Conservation (phyloP, 2,888 invertebrate species). For the Apomyelois bistriatella region DNA sequence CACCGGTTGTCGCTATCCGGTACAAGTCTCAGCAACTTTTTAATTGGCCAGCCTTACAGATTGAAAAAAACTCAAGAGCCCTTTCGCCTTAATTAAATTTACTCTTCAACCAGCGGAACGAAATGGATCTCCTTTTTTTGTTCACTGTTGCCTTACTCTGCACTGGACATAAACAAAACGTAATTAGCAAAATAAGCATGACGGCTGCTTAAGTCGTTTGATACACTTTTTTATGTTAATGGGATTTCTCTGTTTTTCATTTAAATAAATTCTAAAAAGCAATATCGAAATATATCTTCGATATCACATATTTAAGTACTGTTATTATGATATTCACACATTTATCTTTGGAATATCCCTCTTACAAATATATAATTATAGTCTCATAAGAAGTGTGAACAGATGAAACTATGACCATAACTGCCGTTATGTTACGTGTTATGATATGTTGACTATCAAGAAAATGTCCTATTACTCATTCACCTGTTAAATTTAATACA, state of each 20-base stretch:
- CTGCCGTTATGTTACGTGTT: too few species aligned
- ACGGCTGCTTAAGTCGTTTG: slow-evolving; percentile 20
- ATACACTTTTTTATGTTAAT: slow-evolving; percentile 7
- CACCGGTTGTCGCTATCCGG: slow-evolving; percentile 54
- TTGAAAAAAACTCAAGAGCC: slow-evolving; percentile 62
- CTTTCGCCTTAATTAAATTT: slow-evolving; percentile 68
- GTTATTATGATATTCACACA: too few species aligned
- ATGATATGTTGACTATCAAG: too few species aligned
- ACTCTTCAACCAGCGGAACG: slow-evolving; percentile 55
- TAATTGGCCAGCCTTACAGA: slow-evolving; percentile 67
- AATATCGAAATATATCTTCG: background rate
- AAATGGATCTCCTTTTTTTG: slow-evolving; percentile 45
- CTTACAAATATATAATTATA: too few species aligned
- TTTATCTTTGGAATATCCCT: too few species aligned
- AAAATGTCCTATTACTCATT: too few species aligned
- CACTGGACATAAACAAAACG: slow-evolving; percentile 36
- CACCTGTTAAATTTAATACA: too few species aligned
- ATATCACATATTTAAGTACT: too few species aligned
- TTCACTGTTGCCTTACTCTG: slow-evolving; percentile 40
- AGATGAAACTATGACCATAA: too few species aligned
- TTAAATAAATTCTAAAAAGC: background rate
- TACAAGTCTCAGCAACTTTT: slow-evolving; percentile 63
- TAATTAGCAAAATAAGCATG: slow-evolving; percentile 44
- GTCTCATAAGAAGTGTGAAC: too few species aligned
- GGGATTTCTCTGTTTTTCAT: slow-evolving; percentile 17